Evolutionary conservation across 2,888 invertebrate species (phyloP).

Genomic region (Gastrophysa polygoni): DNA sequence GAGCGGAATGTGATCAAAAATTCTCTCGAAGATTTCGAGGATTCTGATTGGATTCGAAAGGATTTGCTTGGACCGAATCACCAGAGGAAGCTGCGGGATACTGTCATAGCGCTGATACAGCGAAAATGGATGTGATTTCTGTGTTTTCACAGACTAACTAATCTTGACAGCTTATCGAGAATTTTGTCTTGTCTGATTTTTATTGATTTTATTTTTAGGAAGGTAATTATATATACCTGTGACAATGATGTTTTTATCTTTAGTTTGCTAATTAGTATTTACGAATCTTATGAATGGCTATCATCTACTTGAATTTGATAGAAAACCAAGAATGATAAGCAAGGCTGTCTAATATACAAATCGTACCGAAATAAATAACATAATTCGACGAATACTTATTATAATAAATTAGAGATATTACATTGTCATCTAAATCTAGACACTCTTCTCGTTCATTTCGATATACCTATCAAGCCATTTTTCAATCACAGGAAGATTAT

Average conservation of each 20-base stretch:
- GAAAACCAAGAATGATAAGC: too few relatives aligned
- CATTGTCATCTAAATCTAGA: neutral
- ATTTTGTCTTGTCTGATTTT: too few relatives aligned
- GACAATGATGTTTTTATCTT: too few relatives aligned
- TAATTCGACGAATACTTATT: neutral
- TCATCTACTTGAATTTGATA: too few relatives aligned
- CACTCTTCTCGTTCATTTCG: conserved; percentile 39
- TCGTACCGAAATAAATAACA: too few relatives aligned
- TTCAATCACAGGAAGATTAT: conserved; percentile 76
- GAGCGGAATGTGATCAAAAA: conserved; percentile 59
- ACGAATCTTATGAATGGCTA: too few relatives aligned
- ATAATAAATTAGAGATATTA: conserved; percentile 4
- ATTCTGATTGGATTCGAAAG: conserved; percentile 53
- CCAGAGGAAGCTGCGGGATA: conserved; percentile 51
- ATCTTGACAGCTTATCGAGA: too few relatives aligned
- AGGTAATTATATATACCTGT: too few relatives aligned
- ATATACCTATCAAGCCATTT: conserved; percentile 71
- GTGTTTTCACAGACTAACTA: too few relatives aligned
- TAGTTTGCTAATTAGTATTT: too few relatives aligned
- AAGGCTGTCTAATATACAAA: neutral
- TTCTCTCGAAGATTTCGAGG: conserved; percentile 56
- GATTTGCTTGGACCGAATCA: conserved; percentile 53
- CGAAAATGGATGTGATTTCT: conserved; percentile 48
- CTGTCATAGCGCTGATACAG: conserved; percentile 51
- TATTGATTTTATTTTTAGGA: too few relatives aligned